A percentile compares a stretch with the other conserved stretches of the same genome.
Conservation (phyloP, 2,797 vertebrate species). For the Eleutherodactylus coqui region DNA sequence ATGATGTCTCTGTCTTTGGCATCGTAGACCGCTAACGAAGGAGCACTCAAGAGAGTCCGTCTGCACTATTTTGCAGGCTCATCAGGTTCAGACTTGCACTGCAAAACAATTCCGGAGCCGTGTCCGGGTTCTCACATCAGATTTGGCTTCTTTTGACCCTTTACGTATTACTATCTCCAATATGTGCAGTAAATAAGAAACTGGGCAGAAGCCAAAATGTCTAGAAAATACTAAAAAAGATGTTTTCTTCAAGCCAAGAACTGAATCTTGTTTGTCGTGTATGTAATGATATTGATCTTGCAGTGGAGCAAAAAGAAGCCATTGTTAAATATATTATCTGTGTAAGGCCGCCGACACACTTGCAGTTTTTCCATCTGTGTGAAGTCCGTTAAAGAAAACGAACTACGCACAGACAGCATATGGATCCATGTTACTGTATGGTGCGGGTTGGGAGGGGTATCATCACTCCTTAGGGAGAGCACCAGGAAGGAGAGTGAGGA, state of each 20-base stretch:
- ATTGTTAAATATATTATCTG: neutral
- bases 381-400: no score
- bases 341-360: neutral
- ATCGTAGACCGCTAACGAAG: neutral
- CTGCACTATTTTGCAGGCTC: neutral
- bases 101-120: conserved; percentile 4
- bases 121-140: neutral
- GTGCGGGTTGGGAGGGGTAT: no score
- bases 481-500: no score
- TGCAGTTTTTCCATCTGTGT: no score
- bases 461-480: no score
- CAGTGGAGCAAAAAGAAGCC: neutral
- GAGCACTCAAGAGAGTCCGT: neutral
- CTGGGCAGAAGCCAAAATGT: neutral
- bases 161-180: neutral
- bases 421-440: no score
- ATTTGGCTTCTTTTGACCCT: neutral
- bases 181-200: neutral
- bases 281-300: neutral
- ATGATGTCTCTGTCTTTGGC: neutral
- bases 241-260: neutral
- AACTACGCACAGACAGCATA: no score
- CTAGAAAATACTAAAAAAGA: neutral
- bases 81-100: neutral
- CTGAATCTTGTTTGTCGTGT: neutral